These are phyloP conservation scores for Pharmacophagus antenor DNA, from an alignment of 2,888 invertebrate genomes.

Conservation along the genomic window DNA sequence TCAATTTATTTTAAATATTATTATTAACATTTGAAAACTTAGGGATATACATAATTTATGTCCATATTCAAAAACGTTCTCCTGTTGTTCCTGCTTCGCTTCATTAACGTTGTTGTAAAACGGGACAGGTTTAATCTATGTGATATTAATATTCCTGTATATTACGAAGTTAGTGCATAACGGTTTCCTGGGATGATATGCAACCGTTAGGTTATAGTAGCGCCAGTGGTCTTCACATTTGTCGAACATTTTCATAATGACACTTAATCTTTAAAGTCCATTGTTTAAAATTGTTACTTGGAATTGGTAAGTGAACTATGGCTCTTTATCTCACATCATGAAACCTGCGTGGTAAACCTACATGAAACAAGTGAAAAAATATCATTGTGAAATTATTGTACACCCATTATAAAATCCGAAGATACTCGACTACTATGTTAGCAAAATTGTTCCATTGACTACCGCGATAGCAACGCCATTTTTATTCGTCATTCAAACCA, in stretches of 20 bases:
- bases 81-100: too few relatives aligned
- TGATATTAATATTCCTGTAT: conserved; percentile 12
- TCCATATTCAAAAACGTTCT: too few relatives aligned
- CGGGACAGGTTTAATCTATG: conserved; percentile 6
- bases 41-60: too few relatives aligned
- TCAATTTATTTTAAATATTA: too few relatives aligned
- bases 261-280: conserved; percentile 20
- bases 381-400: not conserved
- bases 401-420: not conserved
- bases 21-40: too few relatives aligned
- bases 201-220: conserved; percentile 21
- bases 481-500: conserved; percentile 27
- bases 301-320: conserved; percentile 8
- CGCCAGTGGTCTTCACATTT: conserved; percentile 11
- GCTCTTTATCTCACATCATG: conserved; percentile 5
- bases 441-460: conserved; percentile 6
- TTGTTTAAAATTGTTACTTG: conserved; percentile 10
- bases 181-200: conserved; percentile 13
- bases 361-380: too few relatives aligned
- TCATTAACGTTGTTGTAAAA: too few relatives aligned
- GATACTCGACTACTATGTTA: conserved; percentile 8
- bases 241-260: conserved; percentile 19
- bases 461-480: conserved; percentile 14
- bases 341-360: too few relatives aligned
- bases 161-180: conserved; percentile 24